These are phyloP conservation scores for Catocala fraxini DNA, from an alignment of 2,888 invertebrate genomes.

Conservation along the genomic window DNA sequence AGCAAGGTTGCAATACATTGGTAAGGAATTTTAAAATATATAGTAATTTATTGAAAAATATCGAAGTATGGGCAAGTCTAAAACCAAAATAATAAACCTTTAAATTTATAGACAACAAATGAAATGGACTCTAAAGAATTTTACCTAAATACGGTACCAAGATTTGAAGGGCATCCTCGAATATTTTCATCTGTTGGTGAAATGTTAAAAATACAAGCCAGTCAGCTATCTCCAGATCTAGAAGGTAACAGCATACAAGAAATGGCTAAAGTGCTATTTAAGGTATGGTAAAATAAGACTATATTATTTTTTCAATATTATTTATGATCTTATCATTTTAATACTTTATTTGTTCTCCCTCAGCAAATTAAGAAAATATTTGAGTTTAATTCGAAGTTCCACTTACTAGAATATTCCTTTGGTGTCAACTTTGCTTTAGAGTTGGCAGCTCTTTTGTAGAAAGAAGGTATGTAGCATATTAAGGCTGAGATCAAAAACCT, in stretches of 20 bases:
- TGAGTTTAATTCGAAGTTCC: slow-evolving; percentile 48
- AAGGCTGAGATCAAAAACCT: too few species aligned
- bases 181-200: slow-evolving; percentile 21
- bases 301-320: neutral
- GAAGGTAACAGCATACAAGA: slow-evolving; percentile 20
- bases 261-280: neutral
- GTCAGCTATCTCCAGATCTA: slow-evolving; percentile 23
- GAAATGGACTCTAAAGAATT: neutral
- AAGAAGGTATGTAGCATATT: slow-evolving; percentile 63
- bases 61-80: neutral
- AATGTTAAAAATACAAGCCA: slow-evolving; percentile 26
- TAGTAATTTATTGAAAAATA: neutral
- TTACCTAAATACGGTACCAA: slow-evolving; percentile 21
- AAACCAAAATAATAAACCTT: neutral
- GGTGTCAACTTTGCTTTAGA: slow-evolving; percentile 69
- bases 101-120: neutral
- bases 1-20: neutral
- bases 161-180: slow-evolving; percentile 31
- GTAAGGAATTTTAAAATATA: neutral
- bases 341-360: neutral
- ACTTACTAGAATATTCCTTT: slow-evolving; percentile 64
- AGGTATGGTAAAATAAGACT: neutral
- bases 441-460: slow-evolving; percentile 63
- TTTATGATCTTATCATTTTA: neutral
- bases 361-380: slow-evolving; percentile 1